Evolutionary conservation across 2,888 invertebrate genomes (phyloP), one percentile per base, ranked within the genome.

Genomic region (Lysandra coridon): DNA sequence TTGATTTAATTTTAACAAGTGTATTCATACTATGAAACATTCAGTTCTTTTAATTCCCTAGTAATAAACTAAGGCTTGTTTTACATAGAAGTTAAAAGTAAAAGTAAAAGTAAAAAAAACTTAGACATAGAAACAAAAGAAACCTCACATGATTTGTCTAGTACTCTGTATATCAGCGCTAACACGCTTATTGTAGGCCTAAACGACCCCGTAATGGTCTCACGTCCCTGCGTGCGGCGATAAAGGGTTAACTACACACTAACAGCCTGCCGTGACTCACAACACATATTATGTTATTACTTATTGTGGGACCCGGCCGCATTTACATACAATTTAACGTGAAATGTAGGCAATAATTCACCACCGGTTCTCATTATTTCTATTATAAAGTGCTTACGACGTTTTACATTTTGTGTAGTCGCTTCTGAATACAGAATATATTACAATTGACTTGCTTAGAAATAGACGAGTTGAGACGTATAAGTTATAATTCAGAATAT

Each of bases 321-420:
- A 94, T 94, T 94, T 93, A 94, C 94, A 94, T 94, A 94, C 92
- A 92, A 92, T 93, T 94, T 93, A 93, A 93, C 93, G 92, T 92
- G 91, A 94, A 94, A 93, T 92, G 93, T 92, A 91, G 91, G 89
- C 92, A 93, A 93, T 93, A 93, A 92, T 89, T 94, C 92, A 93
- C 87, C 92, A 91, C 90, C 87, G 90, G 89, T 92, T 92, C 23
- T 74, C 23, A 92, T 92, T 92, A 92, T 92, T 92, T 92, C 91
- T 92, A 92, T 92, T 93, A 92, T 92, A 91, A 92, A 91, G 90
- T 90, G 91, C 90, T 92, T 90, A 89, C 89, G 85, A 88, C 88
- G 90, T 90, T 90, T 90, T 90, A 87, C 89, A 90, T 88, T 88
- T 86, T 84, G 83, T 88, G 37, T 44, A 79, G 62, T 75, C 30